Conservation (phyloP, 2,888 invertebrate species). For the Synergus itoensis region DNA sequence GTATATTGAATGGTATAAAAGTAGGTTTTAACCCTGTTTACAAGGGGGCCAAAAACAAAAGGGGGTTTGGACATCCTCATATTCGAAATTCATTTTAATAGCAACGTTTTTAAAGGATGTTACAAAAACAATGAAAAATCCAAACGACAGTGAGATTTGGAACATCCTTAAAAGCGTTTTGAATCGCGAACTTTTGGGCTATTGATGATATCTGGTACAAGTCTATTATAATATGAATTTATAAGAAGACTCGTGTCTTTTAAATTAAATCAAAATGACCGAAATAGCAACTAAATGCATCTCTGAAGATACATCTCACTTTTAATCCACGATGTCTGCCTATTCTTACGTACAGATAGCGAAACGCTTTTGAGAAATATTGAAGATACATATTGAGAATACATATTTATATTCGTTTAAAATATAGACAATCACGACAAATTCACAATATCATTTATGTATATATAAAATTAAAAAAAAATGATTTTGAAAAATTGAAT, state of each 20-base stretch:
- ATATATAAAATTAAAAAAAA: background rate
- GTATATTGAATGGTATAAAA: conserved; percentile 34
- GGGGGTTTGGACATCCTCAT: background rate
- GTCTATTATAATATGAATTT: conserved; percentile 22
- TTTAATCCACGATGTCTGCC: conserved; percentile 5
- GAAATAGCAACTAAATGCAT: conserved; percentile 44
- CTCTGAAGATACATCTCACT: conserved; percentile 57
- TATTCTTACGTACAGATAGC: conserved; percentile 22
- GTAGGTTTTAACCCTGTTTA: conserved; percentile 40
- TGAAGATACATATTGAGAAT: background rate
- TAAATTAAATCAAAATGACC: conserved; percentile 36
- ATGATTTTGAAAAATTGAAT: background rate
- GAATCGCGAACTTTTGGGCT: background rate
- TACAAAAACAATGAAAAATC: background rate
- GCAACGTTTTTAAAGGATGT: conserved; percentile 8
- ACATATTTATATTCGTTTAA: conserved; percentile 23
- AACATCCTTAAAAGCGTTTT: background rate
- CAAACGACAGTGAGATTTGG: background rate
- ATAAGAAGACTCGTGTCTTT: conserved; percentile 36
- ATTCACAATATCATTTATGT: conserved; percentile 13
- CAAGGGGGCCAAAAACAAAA: conserved; percentile 40
- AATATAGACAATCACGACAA: conserved; percentile 22
- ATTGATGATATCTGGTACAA: conserved; percentile 14
- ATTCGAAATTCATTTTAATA: conserved; percentile 17
- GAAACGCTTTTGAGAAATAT: background rate